phyloP scores from a whole-genome alignment of 92 coral and sea anemone species.

The Parazoanthus swiftii region DNA sequence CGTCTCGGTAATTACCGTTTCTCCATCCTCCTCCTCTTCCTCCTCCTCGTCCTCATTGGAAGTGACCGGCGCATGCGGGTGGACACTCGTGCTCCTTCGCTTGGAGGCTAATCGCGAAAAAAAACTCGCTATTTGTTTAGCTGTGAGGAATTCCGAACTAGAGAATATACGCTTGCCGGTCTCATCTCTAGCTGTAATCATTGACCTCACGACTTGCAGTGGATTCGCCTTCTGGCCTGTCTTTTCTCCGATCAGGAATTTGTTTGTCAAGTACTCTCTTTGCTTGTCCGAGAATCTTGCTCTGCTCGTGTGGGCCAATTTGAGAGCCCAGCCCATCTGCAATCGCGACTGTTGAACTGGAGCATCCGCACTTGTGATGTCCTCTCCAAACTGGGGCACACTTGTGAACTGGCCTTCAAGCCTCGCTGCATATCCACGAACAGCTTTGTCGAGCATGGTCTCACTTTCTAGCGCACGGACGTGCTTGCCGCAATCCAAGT shows the following conservation, averaged over 20 bases:
- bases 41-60: conserved; percentile 41
- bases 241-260: conserved; percentile 48
- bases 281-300: conserved; percentile 45
- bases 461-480: conserved; percentile 52
- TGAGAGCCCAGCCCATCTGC: conserved; percentile 55
- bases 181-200: conserved; percentile 51
- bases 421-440: conserved; percentile 48
- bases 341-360: conserved; percentile 30
- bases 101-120: conserved; percentile 62
- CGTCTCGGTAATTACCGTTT: conserved; percentile 48
- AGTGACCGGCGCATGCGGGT: conserved; percentile 27
- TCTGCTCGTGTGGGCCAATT: conserved; percentile 41
- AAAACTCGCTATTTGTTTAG: conserved; percentile 54
- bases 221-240: conserved; percentile 61
- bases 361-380: conserved; percentile 25
- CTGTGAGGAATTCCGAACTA: conserved; percentile 54
- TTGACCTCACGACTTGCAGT: conserved; percentile 47
- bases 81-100: conserved; percentile 37
- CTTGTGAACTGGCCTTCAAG: conserved; percentile 48
- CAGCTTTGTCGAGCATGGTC: conserved; percentile 57
- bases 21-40: conserved; percentile 51
- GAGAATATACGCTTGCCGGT: conserved; percentile 48
- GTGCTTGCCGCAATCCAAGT: conserved; percentile 51
- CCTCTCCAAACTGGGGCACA: conserved; percentile 34
- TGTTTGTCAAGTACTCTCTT: conserved; percentile 34